These are phyloP conservation scores for Eilema caniola DNA, from an alignment of 2,888 invertebrate species.

Conservation along the genomic window DNA sequence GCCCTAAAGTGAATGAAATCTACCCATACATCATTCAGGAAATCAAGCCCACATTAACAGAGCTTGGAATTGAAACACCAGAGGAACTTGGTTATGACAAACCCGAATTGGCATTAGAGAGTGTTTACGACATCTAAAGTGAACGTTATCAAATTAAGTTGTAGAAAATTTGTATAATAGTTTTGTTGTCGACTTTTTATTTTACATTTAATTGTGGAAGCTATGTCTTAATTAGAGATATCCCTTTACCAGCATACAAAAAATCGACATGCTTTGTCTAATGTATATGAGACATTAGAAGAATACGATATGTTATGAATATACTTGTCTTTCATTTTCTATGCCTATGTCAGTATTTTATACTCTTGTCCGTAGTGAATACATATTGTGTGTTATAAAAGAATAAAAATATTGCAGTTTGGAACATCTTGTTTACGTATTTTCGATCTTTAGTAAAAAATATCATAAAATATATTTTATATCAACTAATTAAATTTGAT, in stretches of 20 bases:
- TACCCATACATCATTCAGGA: conserved; percentile 96
- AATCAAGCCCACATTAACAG: conserved; percentile 96
- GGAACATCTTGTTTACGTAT: background rate
- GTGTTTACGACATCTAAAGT: conserved; percentile 89
- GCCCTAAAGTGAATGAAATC: conserved; percentile 90
- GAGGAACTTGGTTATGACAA: conserved; percentile 99
- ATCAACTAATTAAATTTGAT: too few relatives aligned
- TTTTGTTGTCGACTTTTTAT: conserved; percentile 76
- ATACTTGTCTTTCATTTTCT: conserved; percentile 63
- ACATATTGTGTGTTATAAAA: conserved; percentile 29
- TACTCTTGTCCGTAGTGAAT: conserved; percentile 23
- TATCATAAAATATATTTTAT: too few relatives aligned
- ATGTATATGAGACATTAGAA: conserved; percentile 72
- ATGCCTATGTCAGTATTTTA: conserved; percentile 17
- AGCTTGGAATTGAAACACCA: conserved; percentile 97
- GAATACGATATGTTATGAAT: conserved; percentile 47
- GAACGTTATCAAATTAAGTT: conserved; percentile 64
- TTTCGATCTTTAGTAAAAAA: background rate
- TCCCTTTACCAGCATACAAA: conserved; percentile 61
- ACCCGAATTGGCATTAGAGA: conserved; percentile 96
- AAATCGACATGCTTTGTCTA: conserved; percentile 69
- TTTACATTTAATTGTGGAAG: conserved; percentile 69
- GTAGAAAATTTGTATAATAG: conserved; percentile 83
- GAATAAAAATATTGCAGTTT: conserved; percentile 7
- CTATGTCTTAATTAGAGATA: conserved; percentile 59